These are phyloP conservation scores for Zele albiditarsus DNA, from an alignment of 2,888 invertebrate species.

Conservation along the genomic window DNA sequence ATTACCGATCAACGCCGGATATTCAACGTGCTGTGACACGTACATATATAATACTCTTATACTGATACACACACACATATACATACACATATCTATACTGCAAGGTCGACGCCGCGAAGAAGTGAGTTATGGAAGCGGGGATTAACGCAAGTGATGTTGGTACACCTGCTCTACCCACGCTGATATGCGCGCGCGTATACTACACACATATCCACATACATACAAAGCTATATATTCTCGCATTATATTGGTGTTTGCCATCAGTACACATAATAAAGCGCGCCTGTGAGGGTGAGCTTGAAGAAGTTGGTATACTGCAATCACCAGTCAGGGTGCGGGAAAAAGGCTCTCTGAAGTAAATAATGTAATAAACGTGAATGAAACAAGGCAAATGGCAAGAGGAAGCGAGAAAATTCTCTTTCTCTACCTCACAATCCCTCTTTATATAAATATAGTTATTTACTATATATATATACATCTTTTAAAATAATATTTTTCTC, in stretches of 20 bases:
- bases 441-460: neutral
- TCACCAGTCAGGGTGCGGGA: constrained; percentile 20
- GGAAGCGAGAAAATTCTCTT: constrained; percentile 37
- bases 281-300: constrained; percentile 37
- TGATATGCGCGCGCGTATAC: constrained; percentile 46
- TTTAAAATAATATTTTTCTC: constrained; percentile 68
- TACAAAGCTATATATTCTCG: neutral
- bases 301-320: constrained; percentile 19
- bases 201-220: constrained; percentile 41
- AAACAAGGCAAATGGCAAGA: constrained; percentile 10
- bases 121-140: constrained; percentile 59
- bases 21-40: constrained; percentile 45
- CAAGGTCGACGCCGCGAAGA: constrained; percentile 31
- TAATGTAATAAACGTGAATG: constrained; percentile 11
- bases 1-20: constrained; percentile 60
- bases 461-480: constrained; percentile 40
- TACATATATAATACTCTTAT: neutral
- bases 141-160: constrained; percentile 67
- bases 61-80: neutral
- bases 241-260: constrained; percentile 46
- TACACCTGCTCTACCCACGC: constrained; percentile 64
- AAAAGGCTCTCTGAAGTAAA: constrained; percentile 5
- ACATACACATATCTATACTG: constrained; percentile 2
- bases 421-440: constrained; percentile 24
- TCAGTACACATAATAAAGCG: constrained; percentile 46